Conservation (phyloP, 2,888 invertebrate genomes). For the Himalopsyche anomala region DNA sequence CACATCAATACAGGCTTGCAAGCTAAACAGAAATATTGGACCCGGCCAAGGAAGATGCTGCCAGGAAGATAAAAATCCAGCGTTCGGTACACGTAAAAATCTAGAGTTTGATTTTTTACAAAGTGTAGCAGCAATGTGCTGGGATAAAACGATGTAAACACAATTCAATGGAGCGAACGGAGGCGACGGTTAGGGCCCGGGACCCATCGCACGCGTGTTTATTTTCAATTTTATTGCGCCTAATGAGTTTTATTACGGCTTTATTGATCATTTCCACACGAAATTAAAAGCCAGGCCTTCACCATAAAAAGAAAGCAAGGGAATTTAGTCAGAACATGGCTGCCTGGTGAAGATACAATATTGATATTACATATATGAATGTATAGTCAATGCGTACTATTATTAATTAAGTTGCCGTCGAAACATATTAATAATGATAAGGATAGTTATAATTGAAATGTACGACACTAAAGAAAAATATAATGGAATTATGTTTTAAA, state of each 20-base stretch:
- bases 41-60: too few relatives aligned
- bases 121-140: background rate
- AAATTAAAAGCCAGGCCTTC: constrained; percentile 23
- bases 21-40: too few relatives aligned
- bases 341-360: background rate
- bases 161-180: background rate
- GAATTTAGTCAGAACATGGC: background rate
- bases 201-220: constrained; percentile 4
- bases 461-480: too few relatives aligned
- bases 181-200: background rate
- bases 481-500: too few relatives aligned
- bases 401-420: too few relatives aligned
- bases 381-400: too few relatives aligned
- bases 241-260: constrained; percentile 40
- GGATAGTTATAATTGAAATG: too few relatives aligned
- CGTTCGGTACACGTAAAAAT: too few relatives aligned
- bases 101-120: background rate
- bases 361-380: too few relatives aligned
- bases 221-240: constrained; percentile 31
- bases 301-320: constrained; percentile 25
- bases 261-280: constrained; percentile 42
- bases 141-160: background rate
- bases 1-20: too few relatives aligned
- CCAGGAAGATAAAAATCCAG: too few relatives aligned
- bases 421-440: too few relatives aligned